Base-by-base conservation (phyloP, 2,888 invertebrate genomes). In the Neuroscelio doddi region DNA sequence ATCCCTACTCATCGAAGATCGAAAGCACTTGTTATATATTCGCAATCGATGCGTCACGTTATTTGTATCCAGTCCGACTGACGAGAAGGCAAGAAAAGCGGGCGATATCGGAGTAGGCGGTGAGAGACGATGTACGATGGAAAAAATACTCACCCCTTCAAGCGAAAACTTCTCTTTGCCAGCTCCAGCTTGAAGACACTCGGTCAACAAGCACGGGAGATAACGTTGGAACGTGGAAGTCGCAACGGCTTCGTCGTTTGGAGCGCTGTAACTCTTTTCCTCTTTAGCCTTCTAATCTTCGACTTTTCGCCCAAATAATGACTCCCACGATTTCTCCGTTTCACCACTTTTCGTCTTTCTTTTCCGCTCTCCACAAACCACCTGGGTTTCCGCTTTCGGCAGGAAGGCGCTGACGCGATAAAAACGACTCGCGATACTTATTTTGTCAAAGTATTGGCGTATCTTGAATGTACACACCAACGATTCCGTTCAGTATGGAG, bases 111-210 rank as follows among this genome's bases (percentile, higher is more conserved):
- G 45, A 50, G 38, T 38, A 36, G 32, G 29, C 49, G 21, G 50
- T 5, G 12, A n/a, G 26, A 36, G 36, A 29, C 36, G 15, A 42
- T 32, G 29, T 45, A 44, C 38, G 36, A 38, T 30, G 29, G 30
- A 63, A 38, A 42, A 46, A 45, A 15, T 57, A 77, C 79, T 80
- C 71, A 80, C 80, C 79, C 78, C 76, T 77, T 75, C 66, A 76
- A 68, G 70, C 74, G 74, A 62, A 77, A 79, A 71, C 73, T 74
- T 75, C 79, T 78, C 79, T 80, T 80, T 76, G 77, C 78, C 69
- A 80, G 77, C 77, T 79, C 76, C 75, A 76, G 80, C 76, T 80
- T 77, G 79, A 79, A 77, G 80, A 74, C 73, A 70, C 74, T 73
- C 71, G 74, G 74, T 72, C 72, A 73, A 73, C 71, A 71, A 74